Conservation (phyloP, 1,140 invertebrate species). For the Portunus trituberculatus region DNA sequence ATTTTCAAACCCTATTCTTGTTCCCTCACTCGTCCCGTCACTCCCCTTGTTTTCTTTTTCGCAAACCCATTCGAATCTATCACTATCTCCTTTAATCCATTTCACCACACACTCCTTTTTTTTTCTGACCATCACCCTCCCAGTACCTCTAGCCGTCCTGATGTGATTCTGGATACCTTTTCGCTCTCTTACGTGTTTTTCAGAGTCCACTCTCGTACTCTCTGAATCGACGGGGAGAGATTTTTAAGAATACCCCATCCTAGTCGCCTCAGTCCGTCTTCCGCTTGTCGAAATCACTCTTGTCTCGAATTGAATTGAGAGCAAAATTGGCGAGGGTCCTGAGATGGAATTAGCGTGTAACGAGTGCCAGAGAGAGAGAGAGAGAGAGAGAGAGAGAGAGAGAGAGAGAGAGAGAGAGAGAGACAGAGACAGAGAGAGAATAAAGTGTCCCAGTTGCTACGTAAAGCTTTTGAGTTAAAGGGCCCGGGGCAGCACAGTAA, state of each 20-base stretch:
- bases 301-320: not conserved
- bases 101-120: too few species aligned
- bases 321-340: not conserved
- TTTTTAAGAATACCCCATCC: not conserved
- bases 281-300: not conserved
- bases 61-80: too few species aligned
- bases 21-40: too few species aligned
- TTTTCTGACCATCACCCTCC: too few species aligned
- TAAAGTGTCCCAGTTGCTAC: not conserved
- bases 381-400: constrained; percentile 31
- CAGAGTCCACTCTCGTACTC: not conserved
- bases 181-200: not conserved
- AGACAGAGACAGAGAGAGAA: constrained; percentile 41
- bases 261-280: not conserved
- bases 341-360: not conserved
- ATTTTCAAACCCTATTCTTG: too few species aligned
- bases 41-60: too few species aligned
- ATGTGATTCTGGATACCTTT: not conserved
- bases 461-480: not conserved
- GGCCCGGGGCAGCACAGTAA: not conserved
- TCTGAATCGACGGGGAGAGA: not conserved
- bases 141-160: not conserved
- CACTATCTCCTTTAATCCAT: too few species aligned
- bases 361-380: constrained; percentile 39
- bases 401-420: constrained; percentile 47